Conservation (phyloP, 92 coral and sea anemone species). For the Epizoanthus rinbou region DNA sequence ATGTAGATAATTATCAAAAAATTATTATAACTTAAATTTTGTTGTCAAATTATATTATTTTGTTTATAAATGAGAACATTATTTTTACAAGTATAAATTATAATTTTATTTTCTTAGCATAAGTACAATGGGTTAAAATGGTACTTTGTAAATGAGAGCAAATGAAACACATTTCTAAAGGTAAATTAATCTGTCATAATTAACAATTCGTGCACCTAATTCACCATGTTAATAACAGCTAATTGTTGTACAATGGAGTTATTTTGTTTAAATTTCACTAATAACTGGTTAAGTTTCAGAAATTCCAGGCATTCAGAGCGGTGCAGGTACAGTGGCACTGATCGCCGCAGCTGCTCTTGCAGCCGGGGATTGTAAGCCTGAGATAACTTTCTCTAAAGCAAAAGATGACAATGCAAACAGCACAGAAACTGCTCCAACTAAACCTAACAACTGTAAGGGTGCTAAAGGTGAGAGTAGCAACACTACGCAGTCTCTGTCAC, state of each 20-base stretch:
- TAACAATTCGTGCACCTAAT: background rate
- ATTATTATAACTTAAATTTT: too few relatives aligned
- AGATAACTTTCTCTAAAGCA: slow-evolving; percentile 84
- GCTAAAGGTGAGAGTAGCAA: slow-evolving; percentile 54
- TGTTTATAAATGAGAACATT: too few relatives aligned
- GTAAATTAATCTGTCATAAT: slow-evolving; percentile 1
- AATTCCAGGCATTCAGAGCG: slow-evolving; percentile 98
- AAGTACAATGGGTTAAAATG: too few relatives aligned
- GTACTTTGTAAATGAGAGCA: too few relatives aligned
- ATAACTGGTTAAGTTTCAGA: slow-evolving; percentile 86
- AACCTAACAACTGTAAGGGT: slow-evolving; percentile 71
- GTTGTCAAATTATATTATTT: too few relatives aligned
- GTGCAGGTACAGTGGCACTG: slow-evolving; percentile 98
- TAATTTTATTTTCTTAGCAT: background rate
- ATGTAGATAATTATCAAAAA: too few relatives aligned
- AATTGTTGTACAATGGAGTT: slow-evolving; percentile 5
- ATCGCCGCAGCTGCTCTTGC: slow-evolving; percentile 97
- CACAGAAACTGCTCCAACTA: slow-evolving; percentile 47
- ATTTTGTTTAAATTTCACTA: slow-evolving; percentile 50
- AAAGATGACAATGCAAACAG: slow-evolving; percentile 67
- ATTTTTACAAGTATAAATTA: background rate
- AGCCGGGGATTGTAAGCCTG: slow-evolving; percentile 88
- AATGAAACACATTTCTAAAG: too few relatives aligned
- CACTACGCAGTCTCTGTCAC: slow-evolving; percentile 71
- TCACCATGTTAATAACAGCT: slow-evolving; percentile 8